A percentile compares a stretch with the other conserved stretches of the same genome.
These are phyloP conservation scores for Mirza zaza DNA, from an alignment of 2,113 vertebrate genomes.

Conservation along the genomic window DNA sequence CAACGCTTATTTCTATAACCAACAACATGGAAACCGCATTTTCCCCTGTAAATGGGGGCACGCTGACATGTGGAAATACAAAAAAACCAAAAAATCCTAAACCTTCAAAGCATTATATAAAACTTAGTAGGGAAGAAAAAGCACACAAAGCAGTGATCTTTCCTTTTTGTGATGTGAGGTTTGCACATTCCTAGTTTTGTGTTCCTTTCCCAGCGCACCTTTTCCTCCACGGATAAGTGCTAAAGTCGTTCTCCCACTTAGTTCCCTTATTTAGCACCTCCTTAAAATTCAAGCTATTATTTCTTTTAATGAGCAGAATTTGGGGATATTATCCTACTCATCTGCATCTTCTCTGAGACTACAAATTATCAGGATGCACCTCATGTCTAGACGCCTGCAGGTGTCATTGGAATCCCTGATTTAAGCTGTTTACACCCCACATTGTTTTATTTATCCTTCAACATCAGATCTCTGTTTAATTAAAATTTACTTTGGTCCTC, in stretches of 20 bases:
- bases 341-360: slow-evolving; percentile 49
- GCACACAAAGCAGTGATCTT: not conserved
- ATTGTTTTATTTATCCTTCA: slow-evolving; percentile 74
- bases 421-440: slow-evolving; percentile 65
- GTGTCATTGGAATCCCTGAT: slow-evolving; percentile 61
- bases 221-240: not conserved
- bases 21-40: slow-evolving; percentile 52
- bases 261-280: not conserved
- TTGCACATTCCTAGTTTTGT: not conserved
- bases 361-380: slow-evolving; percentile 55
- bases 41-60: not conserved
- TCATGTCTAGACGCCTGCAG: slow-evolving; percentile 71
- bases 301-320: slow-evolving; percentile 58
- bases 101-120: not conserved
- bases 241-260: not conserved
- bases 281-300: slow-evolving; percentile 30
- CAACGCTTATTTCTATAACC: slow-evolving; percentile 26
- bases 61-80: not conserved
- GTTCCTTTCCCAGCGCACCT: not conserved
- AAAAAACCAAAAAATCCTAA: not conserved
- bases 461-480: slow-evolving; percentile 67
- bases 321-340: not conserved
- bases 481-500: slow-evolving; percentile 61
- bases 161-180: not conserved
- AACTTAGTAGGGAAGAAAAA: not conserved